Evolutionary conservation across 1,140 invertebrate species (phyloP).

Genomic region (Zaprionus davidi): DNA sequence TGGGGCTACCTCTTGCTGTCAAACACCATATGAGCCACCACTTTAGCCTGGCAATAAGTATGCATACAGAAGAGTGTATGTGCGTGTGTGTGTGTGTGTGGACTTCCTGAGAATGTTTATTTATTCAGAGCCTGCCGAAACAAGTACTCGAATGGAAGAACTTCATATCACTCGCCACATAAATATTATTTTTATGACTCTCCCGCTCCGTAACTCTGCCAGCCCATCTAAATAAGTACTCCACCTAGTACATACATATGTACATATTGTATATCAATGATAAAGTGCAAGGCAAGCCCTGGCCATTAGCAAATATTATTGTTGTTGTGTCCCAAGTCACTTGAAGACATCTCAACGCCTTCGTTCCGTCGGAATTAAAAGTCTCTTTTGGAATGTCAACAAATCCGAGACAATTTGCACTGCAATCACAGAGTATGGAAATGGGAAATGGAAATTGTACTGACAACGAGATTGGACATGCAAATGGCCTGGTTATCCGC

Average conservation of each 20-base stretch:
- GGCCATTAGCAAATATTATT: conserved; percentile 76
- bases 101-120: conserved; percentile 64
- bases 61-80: conserved; percentile 5
- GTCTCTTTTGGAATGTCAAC: conserved; percentile 15
- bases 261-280: conserved; percentile 50
- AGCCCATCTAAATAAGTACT: conserved; percentile 36
- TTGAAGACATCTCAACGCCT: background rate
- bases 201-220: background rate
- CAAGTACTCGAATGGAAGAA: conserved; percentile 58
- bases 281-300: conserved; percentile 45
- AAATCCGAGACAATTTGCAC: conserved; percentile 1
- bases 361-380: background rate
- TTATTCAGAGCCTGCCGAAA: conserved; percentile 71
- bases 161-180: conserved; percentile 76
- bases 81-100: conserved; percentile 12
- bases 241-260: conserved; percentile 6
- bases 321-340: conserved; percentile 31
- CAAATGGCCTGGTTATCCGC: conserved; percentile 36
- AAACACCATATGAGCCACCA: conserved; percentile 55
- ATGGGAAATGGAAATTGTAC: conserved; percentile 4
- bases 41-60: conserved; percentile 8
- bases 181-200: conserved; percentile 81
- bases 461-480: conserved; percentile 8
- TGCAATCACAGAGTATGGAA: background rate
- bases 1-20: conserved; percentile 47